Base-by-base conservation (phyloP, 2,113 vertebrate species). In the Dermatemys mawii region DNA sequence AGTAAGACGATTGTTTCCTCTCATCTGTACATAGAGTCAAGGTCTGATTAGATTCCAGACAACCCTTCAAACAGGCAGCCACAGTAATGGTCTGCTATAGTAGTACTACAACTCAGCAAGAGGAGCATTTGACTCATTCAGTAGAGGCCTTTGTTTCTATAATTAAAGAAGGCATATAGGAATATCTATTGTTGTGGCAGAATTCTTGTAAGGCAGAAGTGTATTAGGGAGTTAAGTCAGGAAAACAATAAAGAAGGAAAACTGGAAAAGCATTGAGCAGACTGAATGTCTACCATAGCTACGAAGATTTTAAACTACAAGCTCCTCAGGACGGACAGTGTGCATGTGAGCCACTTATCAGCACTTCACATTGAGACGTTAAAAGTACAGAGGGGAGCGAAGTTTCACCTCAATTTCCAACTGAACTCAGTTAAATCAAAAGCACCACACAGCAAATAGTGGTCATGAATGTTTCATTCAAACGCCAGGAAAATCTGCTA, bases 311-410 rank as follows among this genome's bases (percentile, higher is more conserved):
- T 80, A 82, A 12, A 63, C 49, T 2, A 4, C 41, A 73, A 67
- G 38, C 32, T 35, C 6, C 1, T 53, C 44, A 60, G 49, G 35
- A 89, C 49, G 17, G 32, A 67, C 14, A 7, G 14, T n/a, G 8
- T 19, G 35, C 27, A 3, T 67, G 35, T 32, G 60, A n/a, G 35
- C 29, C 32, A n/a, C 16, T 60, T 32, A 60, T 60, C 32, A 35
- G 16, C 60, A 63, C 78, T 50, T 78, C 5, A 0, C 10, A 88
- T 46, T 38, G 54, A 88, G 27, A 63, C 32, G 76, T 19, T 55
- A 27, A 0, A 0, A 10, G 57, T 4, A 9, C 0, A 83, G 17
- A 9, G 17, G 54, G 21, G 6, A 8, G 55, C 24, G 83, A 24
- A 88, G 46, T 73, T 26, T 29, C 26, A 55, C 24, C 54, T 55